Evolutionary conservation across 2,797 vertebrate species (phyloP).

Genomic region (Sarcophilus harrisii): DNA sequence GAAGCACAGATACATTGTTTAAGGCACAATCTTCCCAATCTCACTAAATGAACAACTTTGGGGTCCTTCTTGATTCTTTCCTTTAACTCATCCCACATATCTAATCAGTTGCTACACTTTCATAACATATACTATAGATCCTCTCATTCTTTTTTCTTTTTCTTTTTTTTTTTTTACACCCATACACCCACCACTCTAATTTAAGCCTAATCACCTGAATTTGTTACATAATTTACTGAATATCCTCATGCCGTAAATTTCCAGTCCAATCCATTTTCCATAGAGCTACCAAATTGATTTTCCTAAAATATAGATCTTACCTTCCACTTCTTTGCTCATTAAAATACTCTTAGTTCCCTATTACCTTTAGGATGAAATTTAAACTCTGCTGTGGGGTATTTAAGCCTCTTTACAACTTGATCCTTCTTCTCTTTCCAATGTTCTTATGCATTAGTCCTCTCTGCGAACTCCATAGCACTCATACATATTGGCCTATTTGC

Average conservation of each 20-base stretch:
- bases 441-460: not conserved
- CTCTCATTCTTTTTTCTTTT: not conserved
- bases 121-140: not conserved
- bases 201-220: not conserved
- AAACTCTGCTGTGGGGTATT: not conserved
- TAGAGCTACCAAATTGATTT: not conserved
- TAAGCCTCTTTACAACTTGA: not conserved
- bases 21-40: not conserved
- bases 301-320: not conserved
- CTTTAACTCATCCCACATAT: not conserved
- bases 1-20: not conserved
- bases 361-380: not conserved
- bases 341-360: not conserved
- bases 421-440: not conserved
- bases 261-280: not conserved
- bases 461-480: not conserved
- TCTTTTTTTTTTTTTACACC: not conserved
- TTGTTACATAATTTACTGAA: not conserved
- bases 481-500: not conserved
- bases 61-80: not conserved
- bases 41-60: not conserved
- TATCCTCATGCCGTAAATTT: not conserved
- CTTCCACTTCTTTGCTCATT: not conserved
- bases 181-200: not conserved
- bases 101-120: not conserved